Evolutionary conservation across 2,797 vertebrate genomes (phyloP).

Genomic region (Jordanella pulchra): DNA sequence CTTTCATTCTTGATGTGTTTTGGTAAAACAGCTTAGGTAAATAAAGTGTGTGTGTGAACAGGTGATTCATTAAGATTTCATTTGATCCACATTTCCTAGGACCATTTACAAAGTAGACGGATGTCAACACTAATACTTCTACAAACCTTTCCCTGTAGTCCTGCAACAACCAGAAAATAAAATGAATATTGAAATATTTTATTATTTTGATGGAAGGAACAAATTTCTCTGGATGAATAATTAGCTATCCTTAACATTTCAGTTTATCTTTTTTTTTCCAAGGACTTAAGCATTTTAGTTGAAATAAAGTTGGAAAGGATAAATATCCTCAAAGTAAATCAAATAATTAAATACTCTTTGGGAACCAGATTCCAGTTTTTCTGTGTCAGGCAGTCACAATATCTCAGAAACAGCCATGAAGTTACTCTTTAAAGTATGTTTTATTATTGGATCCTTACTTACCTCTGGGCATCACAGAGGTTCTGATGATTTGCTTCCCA

Average conservation of each 20-base stretch:
- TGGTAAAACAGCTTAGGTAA: slow-evolving; percentile 6
- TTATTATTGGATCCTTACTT: no score
- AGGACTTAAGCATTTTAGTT: background rate
- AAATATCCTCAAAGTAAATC: background rate
- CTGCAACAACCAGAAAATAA: background rate
- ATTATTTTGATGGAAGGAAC: no score
- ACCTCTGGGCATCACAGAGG: no score
- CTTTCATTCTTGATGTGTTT: slow-evolving; percentile 20
- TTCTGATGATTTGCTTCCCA: no score
- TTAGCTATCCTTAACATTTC: no score
- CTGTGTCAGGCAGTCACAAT: no score
- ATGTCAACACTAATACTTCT: slow-evolving; percentile 14
- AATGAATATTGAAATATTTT: no score
- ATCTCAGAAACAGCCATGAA: no score
- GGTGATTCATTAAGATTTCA: background rate
- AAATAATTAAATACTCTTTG: background rate
- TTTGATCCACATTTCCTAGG: slow-evolving; percentile 17
- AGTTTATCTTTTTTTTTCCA: no score
- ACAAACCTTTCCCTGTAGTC: background rate
- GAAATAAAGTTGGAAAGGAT: background rate
- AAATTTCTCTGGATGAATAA: no score
- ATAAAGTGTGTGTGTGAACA: background rate
- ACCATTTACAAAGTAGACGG: slow-evolving; percentile 26
- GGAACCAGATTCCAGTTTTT: no score
- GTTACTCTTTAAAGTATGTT: no score